Evolutionary conservation across 1,140 invertebrate species (phyloP).

Genomic region (Araneus ventricosus): DNA sequence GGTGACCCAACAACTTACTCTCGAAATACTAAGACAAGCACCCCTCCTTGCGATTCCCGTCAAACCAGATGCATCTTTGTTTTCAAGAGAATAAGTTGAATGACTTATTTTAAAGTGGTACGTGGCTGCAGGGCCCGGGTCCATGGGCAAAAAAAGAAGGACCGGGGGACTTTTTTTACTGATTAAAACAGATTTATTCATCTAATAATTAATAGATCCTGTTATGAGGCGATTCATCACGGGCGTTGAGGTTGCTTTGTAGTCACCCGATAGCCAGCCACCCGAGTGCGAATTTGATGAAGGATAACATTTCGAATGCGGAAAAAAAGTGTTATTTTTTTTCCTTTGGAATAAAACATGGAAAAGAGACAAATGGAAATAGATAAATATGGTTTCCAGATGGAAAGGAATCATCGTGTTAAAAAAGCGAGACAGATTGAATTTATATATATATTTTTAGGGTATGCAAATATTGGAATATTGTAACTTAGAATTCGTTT

Average conservation of each 20-base stretch:
- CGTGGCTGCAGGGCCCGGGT: background rate
- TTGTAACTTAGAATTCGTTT: too few relatives aligned
- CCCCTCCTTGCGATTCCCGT: background rate
- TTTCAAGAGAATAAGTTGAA: background rate
- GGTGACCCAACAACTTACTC: background rate
- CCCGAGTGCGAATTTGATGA: too few relatives aligned
- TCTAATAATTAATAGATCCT: background rate
- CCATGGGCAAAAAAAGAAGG: background rate
- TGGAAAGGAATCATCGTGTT: too few relatives aligned
- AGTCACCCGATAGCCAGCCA: background rate
- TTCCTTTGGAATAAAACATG: too few relatives aligned
- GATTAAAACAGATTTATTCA: background rate
- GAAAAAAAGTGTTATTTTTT: too few relatives aligned
- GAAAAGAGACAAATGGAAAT: too few relatives aligned
- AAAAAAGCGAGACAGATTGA: too few relatives aligned
- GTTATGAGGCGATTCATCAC: background rate
- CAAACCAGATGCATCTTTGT: slow-evolving; percentile 7
- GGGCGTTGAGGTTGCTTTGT: background rate
- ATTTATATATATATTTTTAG: too few relatives aligned
- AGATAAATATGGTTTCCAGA: too few relatives aligned
- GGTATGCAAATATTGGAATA: too few relatives aligned
- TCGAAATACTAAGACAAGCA: background rate
- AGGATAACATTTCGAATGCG: too few relatives aligned
- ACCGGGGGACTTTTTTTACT: too few relatives aligned
- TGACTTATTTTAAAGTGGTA: background rate